Percentiles rank a stretch among this genome's conserved stretches.
Conservation (phyloP, 1,140 invertebrate species). For the Drosophila kurseongensis region DNA sequence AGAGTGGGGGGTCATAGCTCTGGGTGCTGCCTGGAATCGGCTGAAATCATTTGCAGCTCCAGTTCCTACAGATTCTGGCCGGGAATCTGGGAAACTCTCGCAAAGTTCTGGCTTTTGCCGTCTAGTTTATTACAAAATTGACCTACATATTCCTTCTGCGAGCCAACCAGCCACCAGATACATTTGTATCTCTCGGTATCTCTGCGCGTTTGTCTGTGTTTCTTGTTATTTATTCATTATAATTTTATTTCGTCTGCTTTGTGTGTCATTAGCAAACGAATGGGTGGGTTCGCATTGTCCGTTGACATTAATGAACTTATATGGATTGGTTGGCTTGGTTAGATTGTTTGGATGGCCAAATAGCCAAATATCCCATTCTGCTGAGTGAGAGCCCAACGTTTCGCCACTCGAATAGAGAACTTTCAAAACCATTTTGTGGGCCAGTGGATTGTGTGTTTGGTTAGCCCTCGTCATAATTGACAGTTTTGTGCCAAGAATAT, state of each 20-base stretch:
- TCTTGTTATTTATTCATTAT: slow-evolving; percentile 81
- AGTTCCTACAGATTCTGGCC: slow-evolving; percentile 30
- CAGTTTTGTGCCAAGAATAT: slow-evolving; percentile 80
- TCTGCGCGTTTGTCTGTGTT: slow-evolving; percentile 25
- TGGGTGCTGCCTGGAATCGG: slow-evolving; percentile 57
- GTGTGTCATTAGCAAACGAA: slow-evolving; percentile 38
- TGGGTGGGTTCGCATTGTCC: slow-evolving; percentile 58
- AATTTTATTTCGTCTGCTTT: slow-evolving; percentile 68
- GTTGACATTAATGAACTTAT: slow-evolving; percentile 78
- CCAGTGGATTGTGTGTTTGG: slow-evolving; percentile 19
- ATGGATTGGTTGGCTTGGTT: slow-evolving; percentile 76
- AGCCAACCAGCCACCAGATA: slow-evolving; percentile 55
- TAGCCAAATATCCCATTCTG: slow-evolving; percentile 6
- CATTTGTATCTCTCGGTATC: slow-evolving; percentile 38
- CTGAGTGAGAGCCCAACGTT: slow-evolving; percentile 2
- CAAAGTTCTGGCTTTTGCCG: slow-evolving; percentile 26
- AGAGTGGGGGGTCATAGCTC: slow-evolving; percentile 33
- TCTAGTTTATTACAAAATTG: slow-evolving; percentile 82
- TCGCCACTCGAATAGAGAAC: slow-evolving; percentile 31
- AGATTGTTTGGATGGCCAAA: slow-evolving; percentile 42
- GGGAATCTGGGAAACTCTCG: slow-evolving; percentile 17
- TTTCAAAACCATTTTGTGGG: slow-evolving; percentile 41
- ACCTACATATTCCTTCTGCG: slow-evolving; percentile 69
- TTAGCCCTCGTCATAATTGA: slow-evolving; percentile 71
- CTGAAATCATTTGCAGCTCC: slow-evolving; percentile 52